Conservation (phyloP, 2,797 vertebrate genomes). For the Hyperoplus immaculatus region DNA sequence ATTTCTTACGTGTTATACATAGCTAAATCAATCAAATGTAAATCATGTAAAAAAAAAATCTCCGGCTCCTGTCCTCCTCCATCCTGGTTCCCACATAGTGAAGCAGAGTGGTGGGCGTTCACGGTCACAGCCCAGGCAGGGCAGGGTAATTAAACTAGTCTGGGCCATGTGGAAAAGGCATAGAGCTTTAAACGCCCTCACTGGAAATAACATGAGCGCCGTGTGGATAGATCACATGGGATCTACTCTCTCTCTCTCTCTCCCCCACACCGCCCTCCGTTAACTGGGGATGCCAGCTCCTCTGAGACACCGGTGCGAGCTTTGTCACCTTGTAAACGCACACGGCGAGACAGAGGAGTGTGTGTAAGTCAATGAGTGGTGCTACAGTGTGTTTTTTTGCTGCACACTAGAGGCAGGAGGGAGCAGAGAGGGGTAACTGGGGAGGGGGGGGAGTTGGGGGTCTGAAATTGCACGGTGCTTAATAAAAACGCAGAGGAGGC, state of each 20-base stretch:
- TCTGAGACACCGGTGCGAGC: slow-evolving; percentile 73
- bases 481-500: slow-evolving; percentile 69
- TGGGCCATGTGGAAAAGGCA: slow-evolving; percentile 86
- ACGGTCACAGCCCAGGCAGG: slow-evolving; percentile 76
- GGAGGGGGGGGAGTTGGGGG: slow-evolving; percentile 51
- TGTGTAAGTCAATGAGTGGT: slow-evolving; percentile 52
- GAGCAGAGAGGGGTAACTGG: slow-evolving; percentile 37
- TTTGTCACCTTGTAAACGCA: slow-evolving; percentile 86
- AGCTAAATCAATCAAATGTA: not conserved
- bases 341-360: slow-evolving; percentile 52
- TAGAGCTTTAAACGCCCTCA: slow-evolving; percentile 81
- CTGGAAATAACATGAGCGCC: slow-evolving; percentile 81
- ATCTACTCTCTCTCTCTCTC: slow-evolving; percentile 19
- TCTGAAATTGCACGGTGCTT: slow-evolving; percentile 66
- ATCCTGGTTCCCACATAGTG: slow-evolving; percentile 79
- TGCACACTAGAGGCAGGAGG: slow-evolving; percentile 69
- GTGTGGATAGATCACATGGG: slow-evolving; percentile 79
- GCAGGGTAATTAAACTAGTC: slow-evolving; percentile 80
- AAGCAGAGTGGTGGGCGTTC: slow-evolving; percentile 73
- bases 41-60: slow-evolving; percentile 13
- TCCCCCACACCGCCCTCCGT: slow-evolving; percentile 27
- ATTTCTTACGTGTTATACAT: not conserved
- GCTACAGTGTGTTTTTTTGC: slow-evolving; percentile 68
- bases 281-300: slow-evolving; percentile 84
- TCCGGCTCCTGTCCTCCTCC: slow-evolving; percentile 64